Evolutionary conservation across 2,113 vertebrate species (phyloP), one percentile per base, ranked within the genome.

Genomic region (Planiliza haematocheilus): DNA sequence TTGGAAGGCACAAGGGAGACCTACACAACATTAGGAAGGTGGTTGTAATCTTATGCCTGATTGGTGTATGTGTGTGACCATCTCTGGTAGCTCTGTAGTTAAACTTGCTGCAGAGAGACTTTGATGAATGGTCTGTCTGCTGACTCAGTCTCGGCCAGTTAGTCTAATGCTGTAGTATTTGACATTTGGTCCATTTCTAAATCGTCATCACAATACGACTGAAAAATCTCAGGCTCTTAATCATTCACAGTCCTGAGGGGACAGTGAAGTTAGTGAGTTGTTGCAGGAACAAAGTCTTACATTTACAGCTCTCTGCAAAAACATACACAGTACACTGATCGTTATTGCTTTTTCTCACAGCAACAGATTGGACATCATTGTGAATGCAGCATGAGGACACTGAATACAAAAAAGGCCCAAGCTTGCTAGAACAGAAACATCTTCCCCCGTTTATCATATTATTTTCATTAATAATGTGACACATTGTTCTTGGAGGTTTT

Each of bases 121-220:
- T 7, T 87, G 73, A 82, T 51, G 69, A 84, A 79, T 58, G 41
- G 52, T 48, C 66, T 48, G 59, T 53, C 81, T 39, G 30, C 51
- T 76, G 57, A 62, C 41, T 75, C 69, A 52, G 62, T 74, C 68
- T 74, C 59, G n/a, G 43, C 55, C 66, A 59, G 43, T 61, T 34
- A n/a, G 43, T 70, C 45, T 49, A 60, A 37, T 12, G 13, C 46
- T 37, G 24, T 20, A 42, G 39, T 37, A n/a, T 84, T 73, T 81
- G 74, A 78, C 60, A 74, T 74, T 78, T 69, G 45, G 64, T 21
- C 45, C 16, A 0, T 64, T 79, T 70, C 50, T 62, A 83, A 75
- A 70, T 76, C 55, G n/a, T n/a, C n/a, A 62, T 24, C 1, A 50
- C 51, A 82, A 63, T 38, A 12, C 48, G 71, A 48, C 46, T 75